phyloP scores from a whole-genome alignment of 2,113 vertebrate species.

The Bos javanicus region DNA sequence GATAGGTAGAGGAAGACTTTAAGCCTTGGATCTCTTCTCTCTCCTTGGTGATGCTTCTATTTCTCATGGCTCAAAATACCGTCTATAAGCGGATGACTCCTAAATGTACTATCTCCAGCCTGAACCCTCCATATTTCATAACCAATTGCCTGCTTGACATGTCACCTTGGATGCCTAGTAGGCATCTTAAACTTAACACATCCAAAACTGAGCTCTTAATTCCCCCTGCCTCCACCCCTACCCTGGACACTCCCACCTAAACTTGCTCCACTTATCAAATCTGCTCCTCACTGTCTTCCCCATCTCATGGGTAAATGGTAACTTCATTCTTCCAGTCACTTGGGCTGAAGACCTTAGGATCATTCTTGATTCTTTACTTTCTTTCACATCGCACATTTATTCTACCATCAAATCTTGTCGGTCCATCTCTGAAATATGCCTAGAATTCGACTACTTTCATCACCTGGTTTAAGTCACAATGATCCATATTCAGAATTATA shows the following conservation, averaged over 20 bases:
- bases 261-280: neutral
- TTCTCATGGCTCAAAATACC: conserved; percentile 24
- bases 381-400: conserved; percentile 2
- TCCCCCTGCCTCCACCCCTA: neutral
- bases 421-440: neutral
- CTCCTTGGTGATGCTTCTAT: neutral
- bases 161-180: neutral
- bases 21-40: neutral
- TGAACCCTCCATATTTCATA: neutral
- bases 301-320: neutral
- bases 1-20: neutral
- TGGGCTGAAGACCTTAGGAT: neutral
- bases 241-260: neutral
- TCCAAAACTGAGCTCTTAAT: neutral
- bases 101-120: neutral
- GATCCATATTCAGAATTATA: neutral
- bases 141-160: neutral
- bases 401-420: neutral
- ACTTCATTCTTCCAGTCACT: neutral
- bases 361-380: conserved; percentile 12
- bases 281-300: neutral
- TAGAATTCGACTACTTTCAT: neutral
- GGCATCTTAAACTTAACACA: neutral
- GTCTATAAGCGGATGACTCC: neutral
- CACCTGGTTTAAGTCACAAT: neutral